Base-by-base conservation (phyloP, 2,888 invertebrate species). In the Panopea generosa region DNA sequence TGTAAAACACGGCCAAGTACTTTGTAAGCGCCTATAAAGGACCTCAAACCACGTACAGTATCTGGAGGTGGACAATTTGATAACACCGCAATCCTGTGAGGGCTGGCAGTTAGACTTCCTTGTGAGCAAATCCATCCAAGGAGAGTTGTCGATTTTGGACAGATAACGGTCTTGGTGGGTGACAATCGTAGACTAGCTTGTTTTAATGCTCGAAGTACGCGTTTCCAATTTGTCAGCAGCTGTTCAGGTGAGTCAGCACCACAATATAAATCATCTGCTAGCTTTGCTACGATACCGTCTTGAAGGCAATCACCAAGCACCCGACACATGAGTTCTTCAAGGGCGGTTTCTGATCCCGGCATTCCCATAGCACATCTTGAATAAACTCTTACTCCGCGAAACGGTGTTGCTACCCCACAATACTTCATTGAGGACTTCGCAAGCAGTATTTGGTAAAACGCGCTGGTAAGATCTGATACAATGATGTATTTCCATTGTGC, bases 281-380 rank as follows among this genome's bases (percentile, higher is more conserved):
- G n/a, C n/a, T n/a, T n/a, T n/a, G n/a, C n/a, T n/a, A n/a, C n/a
- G n/a, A n/a, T n/a, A n/a, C n/a, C n/a, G n/a, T n/a, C n/a, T n/a
- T n/a, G n/a, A n/a, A n/a, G n/a, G n/a, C n/a, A n/a, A n/a, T n/a
- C n/a, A n/a, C n/a, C n/a, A n/a, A n/a, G n/a, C n/a, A n/a, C n/a
- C n/a, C n/a, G n/a, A n/a, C n/a, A n/a, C n/a, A n/a, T n/a, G n/a
- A n/a, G n/a, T n/a, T n/a, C n/a, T n/a, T n/a, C n/a, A n/a, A n/a
- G n/a, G n/a, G n/a, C n/a, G 2, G 84, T 86, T 55, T 86, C 80
- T 11, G 85, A 82, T 2, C 82, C 83, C 2, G 83, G 84, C 84
- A 84, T 85, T 11, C 83, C 84, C 80, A 84, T 84, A 1, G 82
- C 82, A 33, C 72, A 69, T 18, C 80, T 20, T n/a, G 75, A 53